These are phyloP conservation scores for Synanthedon myopaeformis DNA, from an alignment of 2,888 invertebrate genomes.

Conservation along the genomic window DNA sequence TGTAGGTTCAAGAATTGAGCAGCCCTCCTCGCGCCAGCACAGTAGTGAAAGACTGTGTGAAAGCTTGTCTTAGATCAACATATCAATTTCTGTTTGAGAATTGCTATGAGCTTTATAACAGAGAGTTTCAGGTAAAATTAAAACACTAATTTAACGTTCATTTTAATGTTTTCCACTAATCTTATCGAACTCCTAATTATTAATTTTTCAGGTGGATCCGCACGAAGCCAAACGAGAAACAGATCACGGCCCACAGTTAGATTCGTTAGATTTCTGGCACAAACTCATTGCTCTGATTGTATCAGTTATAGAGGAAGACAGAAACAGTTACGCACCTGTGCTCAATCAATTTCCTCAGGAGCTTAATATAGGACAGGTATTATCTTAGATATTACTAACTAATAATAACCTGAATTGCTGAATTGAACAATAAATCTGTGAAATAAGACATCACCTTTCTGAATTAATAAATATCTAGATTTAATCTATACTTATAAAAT, in stretches of 20 bases:
- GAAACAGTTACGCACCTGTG: conserved; percentile 97
- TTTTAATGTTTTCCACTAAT: neutral
- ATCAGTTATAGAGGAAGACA: conserved; percentile 98
- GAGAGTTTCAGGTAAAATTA: conserved; percentile 83
- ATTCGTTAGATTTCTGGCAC: conserved; percentile 98
- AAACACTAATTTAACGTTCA: too few relatives aligned
- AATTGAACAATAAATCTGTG: too few relatives aligned
- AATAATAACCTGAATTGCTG: too few relatives aligned
- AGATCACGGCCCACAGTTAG: conserved; percentile 86
- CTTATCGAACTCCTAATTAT: neutral
- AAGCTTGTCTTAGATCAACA: conserved; percentile 97
- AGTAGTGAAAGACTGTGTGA: conserved; percentile 99
- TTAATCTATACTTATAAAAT: neutral
- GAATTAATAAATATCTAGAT: too few relatives aligned
- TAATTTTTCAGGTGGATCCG: conserved; percentile 78
- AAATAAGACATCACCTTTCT: too few relatives aligned
- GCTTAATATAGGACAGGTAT: conserved; percentile 94
- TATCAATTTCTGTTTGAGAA: conserved; percentile 99
- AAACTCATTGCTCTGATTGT: conserved; percentile 96
- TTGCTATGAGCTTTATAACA: conserved; percentile 95
- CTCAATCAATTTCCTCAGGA: conserved; percentile 99
- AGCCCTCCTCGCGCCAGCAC: conserved; percentile 98
- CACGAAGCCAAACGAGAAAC: conserved; percentile 90
- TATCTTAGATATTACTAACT: too few relatives aligned
- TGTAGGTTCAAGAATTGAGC: conserved; percentile 94